A percentile compares a stretch with the other conserved stretches of the same genome.
Conservation (phyloP, 2,797 vertebrate species). For the Artibeus jamaicensis region DNA sequence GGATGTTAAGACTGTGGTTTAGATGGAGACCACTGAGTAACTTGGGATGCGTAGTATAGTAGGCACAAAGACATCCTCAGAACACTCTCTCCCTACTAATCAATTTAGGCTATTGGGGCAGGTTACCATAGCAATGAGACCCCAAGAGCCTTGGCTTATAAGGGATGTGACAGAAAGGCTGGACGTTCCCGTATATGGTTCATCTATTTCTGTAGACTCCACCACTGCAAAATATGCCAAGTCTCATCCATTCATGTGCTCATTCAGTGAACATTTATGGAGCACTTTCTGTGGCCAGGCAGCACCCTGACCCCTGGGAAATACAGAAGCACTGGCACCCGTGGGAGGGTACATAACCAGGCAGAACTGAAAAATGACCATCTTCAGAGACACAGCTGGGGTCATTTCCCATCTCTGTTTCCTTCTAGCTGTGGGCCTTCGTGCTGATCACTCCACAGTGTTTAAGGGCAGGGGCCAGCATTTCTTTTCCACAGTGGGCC, state of each 20-base stretch:
- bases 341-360: too few species aligned
- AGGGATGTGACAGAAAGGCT: neutral
- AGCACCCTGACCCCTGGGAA: neutral
- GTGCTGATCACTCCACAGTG: neutral
- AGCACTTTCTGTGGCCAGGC: neutral
- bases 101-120: neutral
- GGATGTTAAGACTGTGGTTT: neutral
- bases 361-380: neutral
- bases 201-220: neutral
- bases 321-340: neutral
- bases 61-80: neutral
- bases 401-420: neutral
- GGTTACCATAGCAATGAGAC: neutral
- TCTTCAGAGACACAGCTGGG: neutral
- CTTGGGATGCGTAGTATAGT: neutral
- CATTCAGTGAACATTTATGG: neutral
- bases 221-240: neutral
- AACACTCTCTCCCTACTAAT: neutral
- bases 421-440: neutral
- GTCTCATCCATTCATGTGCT: neutral
- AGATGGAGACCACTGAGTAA: neutral
- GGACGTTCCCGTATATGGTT: neutral
- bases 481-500: neutral
- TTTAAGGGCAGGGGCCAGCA: too few species aligned
- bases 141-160: neutral